phyloP scores from a whole-genome alignment of 1,140 invertebrate species.

The Piezodorus guildinii region DNA sequence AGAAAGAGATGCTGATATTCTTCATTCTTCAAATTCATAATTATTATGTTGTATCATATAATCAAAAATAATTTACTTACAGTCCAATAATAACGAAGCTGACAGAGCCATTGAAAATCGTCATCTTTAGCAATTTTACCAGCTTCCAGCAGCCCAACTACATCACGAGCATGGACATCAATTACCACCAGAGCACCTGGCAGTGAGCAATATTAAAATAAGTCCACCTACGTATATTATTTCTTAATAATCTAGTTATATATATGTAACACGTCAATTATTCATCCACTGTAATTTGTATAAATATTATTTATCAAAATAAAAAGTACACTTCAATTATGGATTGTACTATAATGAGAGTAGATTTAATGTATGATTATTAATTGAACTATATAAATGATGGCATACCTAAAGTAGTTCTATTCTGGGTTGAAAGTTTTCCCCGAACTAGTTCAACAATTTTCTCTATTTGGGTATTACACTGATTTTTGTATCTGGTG shows the following conservation, averaged over 20 bases:
- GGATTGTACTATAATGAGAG: too few species aligned
- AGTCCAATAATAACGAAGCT: constrained; percentile 90
- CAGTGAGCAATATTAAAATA: too few species aligned
- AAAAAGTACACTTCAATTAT: too few species aligned
- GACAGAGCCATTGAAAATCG: constrained; percentile 87
- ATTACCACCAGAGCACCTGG: constrained; percentile 75
- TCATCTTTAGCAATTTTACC: constrained; percentile 53
- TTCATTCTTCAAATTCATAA: neutral
- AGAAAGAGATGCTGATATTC: too few species aligned
- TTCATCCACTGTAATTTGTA: too few species aligned
- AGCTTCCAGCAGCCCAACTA: constrained; percentile 57
- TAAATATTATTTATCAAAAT: too few species aligned
- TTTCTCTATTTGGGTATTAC: constrained; percentile 61
- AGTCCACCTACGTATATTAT: neutral
- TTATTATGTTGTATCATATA: constrained; percentile 28
- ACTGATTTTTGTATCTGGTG: constrained; percentile 42
- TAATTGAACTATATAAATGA: too few species aligned
- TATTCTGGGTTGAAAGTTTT: constrained; percentile 73
- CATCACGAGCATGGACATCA: constrained; percentile 86
- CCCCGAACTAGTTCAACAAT: constrained; percentile 80
- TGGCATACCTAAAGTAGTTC: constrained; percentile 66
- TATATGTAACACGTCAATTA: too few species aligned
- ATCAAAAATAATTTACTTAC: constrained; percentile 37
- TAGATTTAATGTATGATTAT: too few species aligned
- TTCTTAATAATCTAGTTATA: neutral